Evolutionary conservation across 2,888 invertebrate species (phyloP).

Genomic region (Tridacna gigas): DNA sequence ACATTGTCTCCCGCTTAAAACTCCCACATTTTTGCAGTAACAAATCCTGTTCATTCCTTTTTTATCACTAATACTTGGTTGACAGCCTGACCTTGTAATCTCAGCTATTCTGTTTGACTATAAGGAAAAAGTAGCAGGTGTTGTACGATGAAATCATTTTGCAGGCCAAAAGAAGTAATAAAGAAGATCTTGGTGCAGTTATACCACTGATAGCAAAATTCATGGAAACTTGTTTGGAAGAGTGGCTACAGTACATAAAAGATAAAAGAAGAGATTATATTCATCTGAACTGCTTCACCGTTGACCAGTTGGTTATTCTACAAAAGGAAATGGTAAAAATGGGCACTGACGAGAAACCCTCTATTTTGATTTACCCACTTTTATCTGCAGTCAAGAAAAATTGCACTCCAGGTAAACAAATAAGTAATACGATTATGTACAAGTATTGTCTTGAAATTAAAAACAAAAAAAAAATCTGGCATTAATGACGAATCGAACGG

Average conservation of each 20-base stretch:
- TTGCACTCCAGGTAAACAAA: slow-evolving; percentile 52
- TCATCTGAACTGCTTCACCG: slow-evolving; percentile 77
- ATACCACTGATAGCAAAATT: slow-evolving; percentile 72
- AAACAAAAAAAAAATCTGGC: not conserved
- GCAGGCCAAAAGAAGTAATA: slow-evolving; percentile 51
- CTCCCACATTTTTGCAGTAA: too few species aligned
- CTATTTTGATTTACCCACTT: slow-evolving; percentile 67
- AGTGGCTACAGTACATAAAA: slow-evolving; percentile 74
- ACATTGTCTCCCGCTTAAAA: too few species aligned
- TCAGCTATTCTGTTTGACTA: too few species aligned
- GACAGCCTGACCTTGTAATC: too few species aligned
- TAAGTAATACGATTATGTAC: not conserved
- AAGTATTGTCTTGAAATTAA: not conserved
- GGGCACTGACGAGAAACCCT: slow-evolving; percentile 54
- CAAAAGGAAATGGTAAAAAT: slow-evolving; percentile 73
- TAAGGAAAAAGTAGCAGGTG: too few species aligned
- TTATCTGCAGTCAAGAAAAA: slow-evolving; percentile 69
- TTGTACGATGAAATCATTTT: not conserved
- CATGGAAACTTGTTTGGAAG: slow-evolving; percentile 71
- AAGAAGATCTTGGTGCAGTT: slow-evolving; percentile 63
- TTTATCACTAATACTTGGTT: too few species aligned
- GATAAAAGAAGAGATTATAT: slow-evolving; percentile 66
- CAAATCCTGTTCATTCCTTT: too few species aligned
- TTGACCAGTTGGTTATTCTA: slow-evolving; percentile 80
- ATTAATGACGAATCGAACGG: too few species aligned